Evolutionary conservation across 1,140 invertebrate species (phyloP).

Genomic region (Drosophila ficusphila): DNA sequence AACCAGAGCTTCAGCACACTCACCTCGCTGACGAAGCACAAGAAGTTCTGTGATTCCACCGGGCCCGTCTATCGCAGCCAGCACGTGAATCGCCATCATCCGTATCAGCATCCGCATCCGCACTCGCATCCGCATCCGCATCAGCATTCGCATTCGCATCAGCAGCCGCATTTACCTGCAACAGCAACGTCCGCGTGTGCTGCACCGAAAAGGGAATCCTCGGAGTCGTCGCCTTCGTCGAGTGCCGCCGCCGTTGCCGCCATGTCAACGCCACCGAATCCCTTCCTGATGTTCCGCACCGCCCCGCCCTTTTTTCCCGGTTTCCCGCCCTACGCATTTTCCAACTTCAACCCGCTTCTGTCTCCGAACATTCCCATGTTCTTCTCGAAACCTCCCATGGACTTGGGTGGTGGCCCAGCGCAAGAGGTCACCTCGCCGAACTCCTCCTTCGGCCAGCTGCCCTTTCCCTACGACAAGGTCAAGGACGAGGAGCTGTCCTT

Average conservation of each 20-base stretch:
- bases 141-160: slow-evolving; percentile 1
- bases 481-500: not conserved
- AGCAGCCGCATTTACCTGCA: not conserved
- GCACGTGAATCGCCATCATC: slow-evolving; percentile 59
- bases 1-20: slow-evolving; percentile 95
- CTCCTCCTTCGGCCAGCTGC: slow-evolving; percentile 49
- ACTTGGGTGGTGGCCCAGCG: slow-evolving; percentile 46
- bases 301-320: slow-evolving; percentile 85
- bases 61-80: slow-evolving; percentile 39
- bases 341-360: slow-evolving; percentile 73
- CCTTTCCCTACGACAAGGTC: slow-evolving; percentile 12
- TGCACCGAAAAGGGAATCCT: slow-evolving; percentile 8
- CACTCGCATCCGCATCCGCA: slow-evolving; percentile 19
- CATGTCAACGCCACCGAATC: slow-evolving; percentile 86
- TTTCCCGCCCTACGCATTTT: slow-evolving; percentile 84
- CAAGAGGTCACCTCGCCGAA: slow-evolving; percentile 45
- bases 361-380: slow-evolving; percentile 86
- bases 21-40: slow-evolving; percentile 93
- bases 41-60: slow-evolving; percentile 92
- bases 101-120: slow-evolving; percentile 13
- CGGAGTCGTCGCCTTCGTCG: slow-evolving; percentile 17
- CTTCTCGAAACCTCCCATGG: slow-evolving; percentile 84
- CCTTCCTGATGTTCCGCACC: slow-evolving; percentile 87
- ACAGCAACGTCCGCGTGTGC: slow-evolving; percentile 10
- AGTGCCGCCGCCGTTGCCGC: slow-evolving; percentile 57